Percentiles rank a stretch among this genome's conserved stretches.
These are phyloP conservation scores for Rhyzopertha dominica DNA, from an alignment of 1,140 invertebrate species.

Conservation along the genomic window DNA sequence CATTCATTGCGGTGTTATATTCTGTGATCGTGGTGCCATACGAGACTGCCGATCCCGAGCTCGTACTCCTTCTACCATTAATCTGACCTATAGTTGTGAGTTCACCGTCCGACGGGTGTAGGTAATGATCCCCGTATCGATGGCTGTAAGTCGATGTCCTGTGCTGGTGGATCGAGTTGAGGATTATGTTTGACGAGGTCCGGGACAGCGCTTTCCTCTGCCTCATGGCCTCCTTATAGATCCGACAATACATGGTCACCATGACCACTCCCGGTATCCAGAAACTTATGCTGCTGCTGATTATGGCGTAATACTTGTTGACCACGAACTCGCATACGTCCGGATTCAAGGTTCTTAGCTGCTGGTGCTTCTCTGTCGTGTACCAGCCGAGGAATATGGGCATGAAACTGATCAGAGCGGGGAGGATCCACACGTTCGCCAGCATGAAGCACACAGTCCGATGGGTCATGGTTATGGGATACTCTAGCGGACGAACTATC, in stretches of 20 bases:
- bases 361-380: constrained; percentile 73
- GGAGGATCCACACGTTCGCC: constrained; percentile 83
- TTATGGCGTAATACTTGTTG: constrained; percentile 82
- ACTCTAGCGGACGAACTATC: constrained; percentile 82
- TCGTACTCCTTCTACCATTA: constrained; percentile 44
- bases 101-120: constrained; percentile 62
- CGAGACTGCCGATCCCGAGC: constrained; percentile 39
- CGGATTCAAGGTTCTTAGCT: constrained; percentile 62
- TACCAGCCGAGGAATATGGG: constrained; percentile 94
- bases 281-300: constrained; percentile 88
- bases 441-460: constrained; percentile 76
- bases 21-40: constrained; percentile 41
- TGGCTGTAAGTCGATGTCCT: constrained; percentile 58
- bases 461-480: constrained; percentile 82
- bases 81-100: constrained; percentile 39
- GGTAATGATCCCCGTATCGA: constrained; percentile 60
- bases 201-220: constrained; percentile 79
- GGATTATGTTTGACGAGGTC: constrained; percentile 74
- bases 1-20: constrained; percentile 39
- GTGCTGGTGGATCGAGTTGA: constrained; percentile 77
- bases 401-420: constrained; percentile 89
- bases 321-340: constrained; percentile 82
- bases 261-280: constrained; percentile 95
- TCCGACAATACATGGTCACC: constrained; percentile 87
- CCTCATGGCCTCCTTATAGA: constrained; percentile 84